A percentile compares a stretch with the other conserved stretches of the same genome.
These are phyloP conservation scores for Bergia puertoricense DNA, from an alignment of 92 coral and sea anemone genomes.

Conservation along the genomic window DNA sequence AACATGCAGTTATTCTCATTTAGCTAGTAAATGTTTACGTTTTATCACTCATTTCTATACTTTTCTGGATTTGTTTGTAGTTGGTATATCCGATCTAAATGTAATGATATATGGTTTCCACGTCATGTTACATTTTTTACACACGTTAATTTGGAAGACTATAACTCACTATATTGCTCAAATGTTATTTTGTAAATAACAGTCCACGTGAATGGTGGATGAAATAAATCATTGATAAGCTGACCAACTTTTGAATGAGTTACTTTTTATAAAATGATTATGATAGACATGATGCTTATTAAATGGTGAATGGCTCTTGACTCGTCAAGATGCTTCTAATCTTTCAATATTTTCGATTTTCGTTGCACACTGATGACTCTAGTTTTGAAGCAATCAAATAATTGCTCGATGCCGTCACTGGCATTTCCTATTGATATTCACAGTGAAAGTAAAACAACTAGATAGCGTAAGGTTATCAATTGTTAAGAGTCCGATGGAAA, in stretches of 20 bases:
- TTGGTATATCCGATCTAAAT: background rate
- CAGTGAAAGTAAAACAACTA: background rate
- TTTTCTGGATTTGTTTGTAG: background rate
- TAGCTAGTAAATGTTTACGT: background rate
- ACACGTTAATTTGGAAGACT: background rate
- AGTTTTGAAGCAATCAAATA: background rate
- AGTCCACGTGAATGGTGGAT: conserved; percentile 14
- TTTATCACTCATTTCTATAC: background rate
- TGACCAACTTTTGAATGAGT: background rate
- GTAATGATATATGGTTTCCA: background rate
- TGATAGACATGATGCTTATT: conserved; percentile 33
- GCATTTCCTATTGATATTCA: background rate
- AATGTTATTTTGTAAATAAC: background rate
- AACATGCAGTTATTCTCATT: background rate
- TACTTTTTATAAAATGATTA: background rate
- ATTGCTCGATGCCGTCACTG: conserved; percentile 2
- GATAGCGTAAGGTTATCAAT: background rate
- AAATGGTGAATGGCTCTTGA: conserved; percentile 1
- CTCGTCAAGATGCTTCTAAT: background rate
- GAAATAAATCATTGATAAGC: background rate
- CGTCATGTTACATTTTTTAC: background rate
- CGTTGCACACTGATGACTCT: conserved; percentile 12
- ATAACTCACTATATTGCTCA: background rate
- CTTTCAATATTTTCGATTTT: background rate
- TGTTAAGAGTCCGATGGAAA: background rate